These are phyloP conservation scores for Eciton burchellii DNA, from an alignment of 1,140 invertebrate species.

Conservation along the genomic window DNA sequence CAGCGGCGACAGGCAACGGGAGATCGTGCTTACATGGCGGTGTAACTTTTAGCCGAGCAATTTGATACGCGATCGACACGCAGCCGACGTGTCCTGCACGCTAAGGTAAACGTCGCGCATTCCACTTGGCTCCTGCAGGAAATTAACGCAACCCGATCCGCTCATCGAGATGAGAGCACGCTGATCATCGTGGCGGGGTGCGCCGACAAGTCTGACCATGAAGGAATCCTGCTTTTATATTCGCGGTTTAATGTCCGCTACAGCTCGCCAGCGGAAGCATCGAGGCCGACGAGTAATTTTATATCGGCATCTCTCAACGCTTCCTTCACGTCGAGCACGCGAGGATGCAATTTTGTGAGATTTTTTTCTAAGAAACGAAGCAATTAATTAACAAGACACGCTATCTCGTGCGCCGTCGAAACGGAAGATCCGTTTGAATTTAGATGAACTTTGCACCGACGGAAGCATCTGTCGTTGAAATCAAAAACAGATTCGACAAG, in stretches of 20 bases:
- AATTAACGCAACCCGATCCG: slow-evolving; percentile 57
- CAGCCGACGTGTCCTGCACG: slow-evolving; percentile 38
- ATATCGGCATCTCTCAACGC: neutral
- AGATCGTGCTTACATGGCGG: slow-evolving; percentile 46
- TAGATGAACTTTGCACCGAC: neutral
- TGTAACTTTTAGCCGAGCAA: slow-evolving; percentile 61
- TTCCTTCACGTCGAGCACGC: neutral
- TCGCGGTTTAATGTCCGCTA: slow-evolving; percentile 31
- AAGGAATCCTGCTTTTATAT: slow-evolving; percentile 36
- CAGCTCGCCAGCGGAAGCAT: neutral
- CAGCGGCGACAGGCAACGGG: neutral
- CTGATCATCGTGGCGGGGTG: slow-evolving; percentile 23
- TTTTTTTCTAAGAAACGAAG: slow-evolving; percentile 9
- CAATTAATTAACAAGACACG: neutral
- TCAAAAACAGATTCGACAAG: neutral
- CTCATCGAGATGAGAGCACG: neutral
- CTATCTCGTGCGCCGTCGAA: neutral
- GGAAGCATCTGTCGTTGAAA: neutral
- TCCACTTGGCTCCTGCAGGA: slow-evolving; percentile 34
- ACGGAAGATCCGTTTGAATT: neutral
- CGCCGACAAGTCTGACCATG: slow-evolving; percentile 1
- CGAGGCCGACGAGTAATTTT: neutral
- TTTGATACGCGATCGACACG: slow-evolving; percentile 58
- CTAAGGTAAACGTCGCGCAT: slow-evolving; percentile 15
- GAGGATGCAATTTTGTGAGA: neutral